phyloP scores from a whole-genome alignment of 2,888 invertebrate species.

The Epinotia brunnichana region DNA sequence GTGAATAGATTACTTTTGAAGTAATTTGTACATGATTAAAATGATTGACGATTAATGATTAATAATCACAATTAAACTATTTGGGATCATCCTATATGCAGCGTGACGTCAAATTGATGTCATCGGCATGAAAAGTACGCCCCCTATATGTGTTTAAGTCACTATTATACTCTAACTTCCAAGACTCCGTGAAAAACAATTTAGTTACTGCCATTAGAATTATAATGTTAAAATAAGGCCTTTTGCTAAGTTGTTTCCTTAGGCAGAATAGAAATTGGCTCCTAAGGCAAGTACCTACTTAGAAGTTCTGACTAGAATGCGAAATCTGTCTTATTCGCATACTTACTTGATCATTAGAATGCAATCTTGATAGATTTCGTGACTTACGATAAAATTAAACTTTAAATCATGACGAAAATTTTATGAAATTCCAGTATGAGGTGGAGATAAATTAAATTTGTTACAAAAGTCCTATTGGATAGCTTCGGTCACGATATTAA shows the following conservation, averaged over 20 bases:
- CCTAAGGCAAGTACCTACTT: neutral
- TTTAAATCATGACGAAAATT: conserved; percentile 76
- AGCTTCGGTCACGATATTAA: conserved; percentile 78
- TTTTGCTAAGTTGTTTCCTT: neutral
- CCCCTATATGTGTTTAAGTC: too few relatives aligned
- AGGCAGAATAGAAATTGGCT: neutral
- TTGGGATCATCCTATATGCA: too few relatives aligned
- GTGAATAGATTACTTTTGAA: too few relatives aligned
- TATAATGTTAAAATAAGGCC: neutral
- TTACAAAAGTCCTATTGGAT: conserved; percentile 78
- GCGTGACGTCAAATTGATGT: too few relatives aligned
- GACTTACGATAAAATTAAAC: conserved; percentile 55
- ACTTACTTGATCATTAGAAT: neutral
- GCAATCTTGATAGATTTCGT: conserved; percentile 47
- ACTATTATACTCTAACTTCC: too few relatives aligned
- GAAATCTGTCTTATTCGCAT: neutral
- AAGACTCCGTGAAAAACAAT: too few relatives aligned
- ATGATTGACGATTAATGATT: too few relatives aligned
- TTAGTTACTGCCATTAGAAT: neutral
- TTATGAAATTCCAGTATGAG: conserved; percentile 75
- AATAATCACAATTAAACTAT: too few relatives aligned
- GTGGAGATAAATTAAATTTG: conserved; percentile 79
- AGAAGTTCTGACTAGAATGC: neutral
- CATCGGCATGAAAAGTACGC: too few relatives aligned
- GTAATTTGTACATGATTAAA: too few relatives aligned